phyloP scores from a whole-genome alignment of 2,797 vertebrate genomes.

The Galagoides demidoff region DNA sequence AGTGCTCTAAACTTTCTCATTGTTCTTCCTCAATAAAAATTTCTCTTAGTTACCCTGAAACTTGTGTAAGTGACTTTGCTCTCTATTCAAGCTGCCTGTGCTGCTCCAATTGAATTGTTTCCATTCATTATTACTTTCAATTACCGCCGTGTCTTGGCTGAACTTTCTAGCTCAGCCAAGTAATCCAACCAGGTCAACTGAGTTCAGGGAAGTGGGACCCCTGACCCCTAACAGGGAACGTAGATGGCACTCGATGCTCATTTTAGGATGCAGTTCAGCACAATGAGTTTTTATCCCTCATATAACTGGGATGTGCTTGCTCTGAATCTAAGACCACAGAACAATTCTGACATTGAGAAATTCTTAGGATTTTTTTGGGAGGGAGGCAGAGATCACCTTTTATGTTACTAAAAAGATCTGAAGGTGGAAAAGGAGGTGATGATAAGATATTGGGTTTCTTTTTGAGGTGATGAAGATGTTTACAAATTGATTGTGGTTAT shows the following conservation, averaged over 20 bases:
- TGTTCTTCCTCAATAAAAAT: too few relatives aligned
- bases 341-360: neutral
- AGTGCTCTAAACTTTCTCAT: too few relatives aligned
- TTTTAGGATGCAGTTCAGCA: neutral
- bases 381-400: neutral
- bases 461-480: neutral
- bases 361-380: neutral
- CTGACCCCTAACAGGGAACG: neutral
- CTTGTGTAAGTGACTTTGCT: too few relatives aligned
- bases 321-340: neutral
- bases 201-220: too few relatives aligned
- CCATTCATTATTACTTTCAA: too few relatives aligned
- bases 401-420: neutral
- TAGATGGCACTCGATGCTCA: neutral
- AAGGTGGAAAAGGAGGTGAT: neutral
- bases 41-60: too few relatives aligned
- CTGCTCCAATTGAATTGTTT: too few relatives aligned
- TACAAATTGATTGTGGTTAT: neutral
- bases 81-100: too few relatives aligned
- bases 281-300: neutral
- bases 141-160: too few relatives aligned
- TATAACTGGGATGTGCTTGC: neutral
- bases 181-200: too few relatives aligned
- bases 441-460: neutral
- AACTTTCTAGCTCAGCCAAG: too few relatives aligned